phyloP scores from a whole-genome alignment of 2,113 vertebrate species.

The Macquaria australasica region DNA sequence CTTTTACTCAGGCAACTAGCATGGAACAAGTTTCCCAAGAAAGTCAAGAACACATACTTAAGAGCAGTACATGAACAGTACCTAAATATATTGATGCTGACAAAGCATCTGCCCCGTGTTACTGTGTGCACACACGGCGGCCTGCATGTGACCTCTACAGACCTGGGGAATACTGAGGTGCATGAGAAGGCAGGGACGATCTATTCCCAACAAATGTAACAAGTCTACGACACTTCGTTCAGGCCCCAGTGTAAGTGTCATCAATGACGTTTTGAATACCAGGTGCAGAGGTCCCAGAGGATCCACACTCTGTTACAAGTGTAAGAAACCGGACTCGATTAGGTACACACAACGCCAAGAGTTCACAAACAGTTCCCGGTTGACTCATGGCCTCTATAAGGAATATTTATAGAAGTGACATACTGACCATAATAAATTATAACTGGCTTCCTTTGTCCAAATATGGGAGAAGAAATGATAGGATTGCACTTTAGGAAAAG shows the following conservation, averaged over 20 bases:
- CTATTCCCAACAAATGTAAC: slow-evolving; percentile 58
- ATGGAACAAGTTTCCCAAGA: slow-evolving; percentile 59
- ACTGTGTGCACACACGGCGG: slow-evolving; percentile 35
- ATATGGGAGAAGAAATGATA: slow-evolving; percentile 41
- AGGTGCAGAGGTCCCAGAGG: slow-evolving; percentile 73
- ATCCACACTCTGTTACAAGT: slow-evolving; percentile 28
- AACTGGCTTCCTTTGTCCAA: slow-evolving; percentile 47
- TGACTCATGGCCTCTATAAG: slow-evolving; percentile 51
- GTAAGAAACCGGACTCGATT: slow-evolving; percentile 49
- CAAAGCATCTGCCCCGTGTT: slow-evolving; percentile 81
- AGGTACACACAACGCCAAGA: slow-evolving; percentile 42
- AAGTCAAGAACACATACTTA: slow-evolving; percentile 65
- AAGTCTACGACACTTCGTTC: slow-evolving; percentile 45
- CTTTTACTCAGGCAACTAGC: slow-evolving; percentile 58
- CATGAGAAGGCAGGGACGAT: slow-evolving; percentile 58
- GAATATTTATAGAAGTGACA: slow-evolving; percentile 80
- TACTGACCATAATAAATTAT: slow-evolving; percentile 56
- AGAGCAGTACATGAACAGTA: slow-evolving; percentile 46
- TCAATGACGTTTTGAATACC: slow-evolving; percentile 56
- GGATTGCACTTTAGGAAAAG: neutral
- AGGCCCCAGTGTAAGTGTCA: slow-evolving; percentile 42
- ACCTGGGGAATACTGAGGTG: slow-evolving; percentile 53
- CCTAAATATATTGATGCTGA: slow-evolving; percentile 75
- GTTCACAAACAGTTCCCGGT: slow-evolving; percentile 53
- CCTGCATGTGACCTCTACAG: slow-evolving; percentile 60